Base-by-base conservation (phyloP, 2,113 vertebrate genomes). In the Dipodomys stephensi region DNA sequence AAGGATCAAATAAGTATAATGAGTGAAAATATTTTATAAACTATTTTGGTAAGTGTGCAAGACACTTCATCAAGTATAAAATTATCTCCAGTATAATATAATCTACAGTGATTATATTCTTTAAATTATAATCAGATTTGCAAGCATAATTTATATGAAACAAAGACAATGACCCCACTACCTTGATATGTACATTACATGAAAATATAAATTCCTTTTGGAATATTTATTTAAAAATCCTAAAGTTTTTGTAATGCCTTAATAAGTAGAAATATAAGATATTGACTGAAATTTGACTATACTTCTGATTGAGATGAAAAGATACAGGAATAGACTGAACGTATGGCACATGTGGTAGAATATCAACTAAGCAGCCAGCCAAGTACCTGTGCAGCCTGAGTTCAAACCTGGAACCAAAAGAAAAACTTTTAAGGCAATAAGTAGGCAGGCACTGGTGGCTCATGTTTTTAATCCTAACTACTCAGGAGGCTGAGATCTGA, bases 91-190 rank as follows among this genome's bases (percentile, higher is more conserved):
- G 53, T 86, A 25, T 68, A 39, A 39, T 39, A 39, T 39, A 39
- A 39, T 39, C 39, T 92, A 60, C 20, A 79, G 7, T 67, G 46
- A 76, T 35, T 72, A 90, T 80, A 46, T 25, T 76, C 27, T 76
- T 64, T 67, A 90, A 81, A 72, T 53, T 87, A n/a, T 91, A 78
- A 60, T 91, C 73, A 57, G n/a, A 62, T 67, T 87, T 90, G 23
- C 35, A 92, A 73, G 28, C 86, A 93, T 18, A 96, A 86, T 4
- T 86, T 79, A 69, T 30, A 83, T 89, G n/a, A 96, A 93, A 94
- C 12, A 53, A 83, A 76, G 46, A 87, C 81, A 67, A 82, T 39
- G 39, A 85, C 13, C 23, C 32, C 83, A 62, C n/a, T 89, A 32
- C 80, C 93, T 90, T 82, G 44, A 90, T 46, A 90, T 4, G 46